Base-by-base conservation (phyloP, 2,888 invertebrate genomes). In the Megaustenia siamemsis region DNA sequence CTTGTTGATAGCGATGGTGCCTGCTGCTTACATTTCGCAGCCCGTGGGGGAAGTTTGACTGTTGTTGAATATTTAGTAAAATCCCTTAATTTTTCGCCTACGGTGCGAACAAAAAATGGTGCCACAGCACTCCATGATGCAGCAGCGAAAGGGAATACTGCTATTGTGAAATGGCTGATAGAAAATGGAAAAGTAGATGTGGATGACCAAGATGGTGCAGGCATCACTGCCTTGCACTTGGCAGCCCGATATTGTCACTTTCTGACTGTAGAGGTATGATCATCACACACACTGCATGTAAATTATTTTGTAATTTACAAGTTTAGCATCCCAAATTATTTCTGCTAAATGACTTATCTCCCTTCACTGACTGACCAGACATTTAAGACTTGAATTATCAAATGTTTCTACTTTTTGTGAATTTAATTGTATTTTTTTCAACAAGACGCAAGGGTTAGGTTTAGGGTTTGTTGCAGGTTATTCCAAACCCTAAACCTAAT, bases 231-330 rank as follows among this genome's bases (percentile, higher is more conserved):
- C 3, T 86, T 93, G 1, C 94, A 94, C 86, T 90, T 94, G n/a
- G 93, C 94, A 12, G 93, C 94, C 69, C 87, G 92, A 80, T 95
- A 95, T 94, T 95, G 95, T 79, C 94, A 95, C 86, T 93, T 95
- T 88, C 94, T 95, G 93, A 95, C 95, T 60, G 93, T 95, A 81
- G 95, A 84, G 80, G 84, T 84, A 84, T n/a, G 77, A 28, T 32
- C 18, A 69, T 40, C 49, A 38, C 0, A 63, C 15, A 60, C 38
- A 40, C 28, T 73, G 2, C 15, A 28, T 60, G n/a, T 60, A 28
- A 60, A 60, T 1, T 60, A 24, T 60, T n/a, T n/a, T n/a, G n/a
- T n/a, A n/a, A n/a, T n/a, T n/a, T n/a, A n/a, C n/a, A n/a, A n/a
- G n/a, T n/a, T n/a, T n/a, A n/a, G n/a, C n/a, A n/a, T n/a, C n/a